phyloP scores from a whole-genome alignment of 2,888 invertebrate genomes.

The Pachycephus smyrnensis region DNA sequence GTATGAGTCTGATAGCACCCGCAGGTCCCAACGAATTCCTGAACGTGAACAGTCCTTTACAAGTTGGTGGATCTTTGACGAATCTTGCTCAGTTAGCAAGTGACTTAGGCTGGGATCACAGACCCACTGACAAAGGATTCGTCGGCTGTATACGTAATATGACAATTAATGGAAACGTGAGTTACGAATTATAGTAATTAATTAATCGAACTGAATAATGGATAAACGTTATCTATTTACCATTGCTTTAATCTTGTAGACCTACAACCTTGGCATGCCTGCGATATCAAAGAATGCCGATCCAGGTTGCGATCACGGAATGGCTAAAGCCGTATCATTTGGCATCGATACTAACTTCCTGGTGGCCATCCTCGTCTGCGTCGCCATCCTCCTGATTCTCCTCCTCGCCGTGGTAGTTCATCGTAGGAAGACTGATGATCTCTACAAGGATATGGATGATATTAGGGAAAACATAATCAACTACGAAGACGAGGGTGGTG shows the following conservation, averaged over 20 bases:
- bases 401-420: slow-evolving; percentile 93
- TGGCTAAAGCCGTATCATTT: slow-evolving; percentile 83
- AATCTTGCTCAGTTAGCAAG: slow-evolving; percentile 74
- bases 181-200: slow-evolving; percentile 31
- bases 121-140: slow-evolving; percentile 80
- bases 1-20: slow-evolving; percentile 78
- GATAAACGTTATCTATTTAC: not conserved
- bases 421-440: slow-evolving; percentile 85
- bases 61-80: slow-evolving; percentile 82
- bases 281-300: slow-evolving; percentile 79
- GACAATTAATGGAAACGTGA: slow-evolving; percentile 82
- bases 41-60: slow-evolving; percentile 89
- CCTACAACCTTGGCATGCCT: slow-evolving; percentile 90
- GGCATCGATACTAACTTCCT: slow-evolving; percentile 89
- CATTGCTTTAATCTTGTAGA: slow-evolving; percentile 66
- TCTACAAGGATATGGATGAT: slow-evolving; percentile 94
- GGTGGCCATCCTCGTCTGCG: slow-evolving; percentile 89
- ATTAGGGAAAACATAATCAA: slow-evolving; percentile 97
- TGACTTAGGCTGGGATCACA: slow-evolving; percentile 77
- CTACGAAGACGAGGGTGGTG: slow-evolving; percentile 98
- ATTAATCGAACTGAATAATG: not conserved
- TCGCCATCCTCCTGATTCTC: slow-evolving; percentile 84
- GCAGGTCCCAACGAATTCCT: slow-evolving; percentile 80
- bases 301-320: slow-evolving; percentile 79
- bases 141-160: slow-evolving; percentile 93